Evolutionary conservation across 2,797 vertebrate genomes (phyloP).

Genomic region (Acrossocheilus wenchowensis): DNA sequence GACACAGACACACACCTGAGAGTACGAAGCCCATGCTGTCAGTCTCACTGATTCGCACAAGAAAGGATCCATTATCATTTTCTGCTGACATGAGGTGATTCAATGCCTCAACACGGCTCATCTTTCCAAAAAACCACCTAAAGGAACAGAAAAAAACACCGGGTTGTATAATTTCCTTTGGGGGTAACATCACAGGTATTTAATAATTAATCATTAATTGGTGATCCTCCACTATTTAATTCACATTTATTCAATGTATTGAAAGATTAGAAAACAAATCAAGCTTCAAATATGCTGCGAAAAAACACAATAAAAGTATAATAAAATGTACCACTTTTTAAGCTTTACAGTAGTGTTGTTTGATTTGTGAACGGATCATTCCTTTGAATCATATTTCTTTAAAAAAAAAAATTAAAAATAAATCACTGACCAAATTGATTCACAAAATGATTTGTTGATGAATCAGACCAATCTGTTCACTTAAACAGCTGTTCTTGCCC

Average conservation of each 20-base stretch:
- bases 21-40: constrained; percentile 74
- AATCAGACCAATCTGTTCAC: not conserved
- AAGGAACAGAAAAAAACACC: not conserved
- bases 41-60: constrained; percentile 81
- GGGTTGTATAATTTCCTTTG: not conserved
- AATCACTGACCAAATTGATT: not conserved
- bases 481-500: not conserved
- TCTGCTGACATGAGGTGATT: constrained; percentile 69
- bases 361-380: not conserved
- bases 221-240: not conserved
- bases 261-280: no score
- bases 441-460: not conserved
- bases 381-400: not conserved
- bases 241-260: not conserved
- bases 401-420: not conserved
- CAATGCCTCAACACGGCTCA: constrained; percentile 79
- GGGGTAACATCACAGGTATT: not conserved
- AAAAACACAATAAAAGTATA: not conserved
- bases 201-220: not conserved
- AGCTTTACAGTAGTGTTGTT: not conserved
- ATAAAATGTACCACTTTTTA: not conserved
- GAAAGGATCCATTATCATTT: constrained; percentile 75
- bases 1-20: constrained; percentile 70
- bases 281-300: no score
- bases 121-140: constrained; percentile 84